These are phyloP conservation scores for Sarcophaga subvicina DNA, from an alignment of 2,888 invertebrate species.

Conservation along the genomic window DNA sequence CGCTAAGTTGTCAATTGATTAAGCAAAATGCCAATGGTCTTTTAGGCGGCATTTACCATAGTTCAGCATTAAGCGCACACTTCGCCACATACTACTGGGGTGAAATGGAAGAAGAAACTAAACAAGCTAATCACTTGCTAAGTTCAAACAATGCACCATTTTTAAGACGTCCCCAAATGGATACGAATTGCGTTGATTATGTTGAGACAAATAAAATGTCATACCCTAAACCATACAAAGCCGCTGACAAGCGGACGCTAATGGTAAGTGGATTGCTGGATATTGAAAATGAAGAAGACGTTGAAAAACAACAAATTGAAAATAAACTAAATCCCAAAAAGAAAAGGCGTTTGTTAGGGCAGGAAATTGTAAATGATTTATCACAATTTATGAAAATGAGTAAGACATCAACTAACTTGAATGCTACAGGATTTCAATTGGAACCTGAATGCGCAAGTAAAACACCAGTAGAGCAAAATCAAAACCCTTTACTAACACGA, in stretches of 20 bases:
- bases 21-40: conserved; percentile 76
- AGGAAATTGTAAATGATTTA: conserved; percentile 69
- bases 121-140: conserved; percentile 66
- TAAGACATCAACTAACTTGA: conserved; percentile 53
- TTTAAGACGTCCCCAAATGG: conserved; percentile 75
- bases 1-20: conserved; percentile 79
- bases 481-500: conserved; percentile 52
- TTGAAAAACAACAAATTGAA: conserved; percentile 54
- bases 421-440: conserved; percentile 62
- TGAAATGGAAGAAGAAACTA: conserved; percentile 62
- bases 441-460: conserved; percentile 5
- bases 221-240: conserved; percentile 74
- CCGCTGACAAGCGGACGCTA: conserved; percentile 74
- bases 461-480: neutral
- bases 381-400: conserved; percentile 66
- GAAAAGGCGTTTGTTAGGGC: conserved; percentile 68
- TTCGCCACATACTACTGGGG: conserved; percentile 77
- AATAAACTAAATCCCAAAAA: conserved; percentile 69
- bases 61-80: conserved; percentile 77
- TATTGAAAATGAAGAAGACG: conserved; percentile 38
- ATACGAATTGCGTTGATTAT: conserved; percentile 67
- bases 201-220: conserved; percentile 70
- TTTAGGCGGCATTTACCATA: conserved; percentile 78
- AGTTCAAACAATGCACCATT: conserved; percentile 78
- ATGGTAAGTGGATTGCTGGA: conserved; percentile 57